Evolutionary conservation across 2,888 invertebrate genomes (phyloP), one percentile per base, ranked within the genome.

Genomic region (Clunio marinus): DNA sequence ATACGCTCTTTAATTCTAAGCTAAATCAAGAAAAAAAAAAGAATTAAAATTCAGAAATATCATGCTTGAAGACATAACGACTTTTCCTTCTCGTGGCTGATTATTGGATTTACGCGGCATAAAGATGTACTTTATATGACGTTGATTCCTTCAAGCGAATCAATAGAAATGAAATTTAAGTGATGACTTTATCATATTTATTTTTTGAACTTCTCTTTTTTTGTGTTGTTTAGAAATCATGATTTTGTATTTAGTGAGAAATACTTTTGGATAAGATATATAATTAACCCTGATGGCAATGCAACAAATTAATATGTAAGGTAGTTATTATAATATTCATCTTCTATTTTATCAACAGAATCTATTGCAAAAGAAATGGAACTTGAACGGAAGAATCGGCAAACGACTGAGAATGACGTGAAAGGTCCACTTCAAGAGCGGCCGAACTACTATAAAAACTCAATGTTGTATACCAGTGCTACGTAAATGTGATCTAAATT

Each of bases 381-480:
- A 80, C 84, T 91, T 85, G 92, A 93, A 78, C 85, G 92, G 78
- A 92, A 93, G 79, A 85, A 88, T 58, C 86, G 91, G 72, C 90
- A 88, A 74, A 86, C 86, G 73, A 82, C 83, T 72, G 92, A 92
- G 76, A 85, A 89, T 72, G 92, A 92, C 76, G 91, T 91, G 68
- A 92, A 92, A 80, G 89, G 91, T 73, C 91, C 91, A 37, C 83
- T 92, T 71, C 89, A 91, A 74, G 92, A 92, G 79, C 83, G 88
- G 70, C 84, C 86, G 69, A 86, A 86, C 74, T 93, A 93, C 80
- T 93, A 92, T 82, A 93, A 93, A 81, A 93, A 91, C 80, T 92
- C 93, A 35, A 91, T 93, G 72, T 83, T 93, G 72, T 93, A 92
- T 79, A 91, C 91, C 74, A 91, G 91, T 77, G 92, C 92, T 76